Conservation (phyloP, 2,888 invertebrate species). For the Sclerodermus sp. region DNA sequence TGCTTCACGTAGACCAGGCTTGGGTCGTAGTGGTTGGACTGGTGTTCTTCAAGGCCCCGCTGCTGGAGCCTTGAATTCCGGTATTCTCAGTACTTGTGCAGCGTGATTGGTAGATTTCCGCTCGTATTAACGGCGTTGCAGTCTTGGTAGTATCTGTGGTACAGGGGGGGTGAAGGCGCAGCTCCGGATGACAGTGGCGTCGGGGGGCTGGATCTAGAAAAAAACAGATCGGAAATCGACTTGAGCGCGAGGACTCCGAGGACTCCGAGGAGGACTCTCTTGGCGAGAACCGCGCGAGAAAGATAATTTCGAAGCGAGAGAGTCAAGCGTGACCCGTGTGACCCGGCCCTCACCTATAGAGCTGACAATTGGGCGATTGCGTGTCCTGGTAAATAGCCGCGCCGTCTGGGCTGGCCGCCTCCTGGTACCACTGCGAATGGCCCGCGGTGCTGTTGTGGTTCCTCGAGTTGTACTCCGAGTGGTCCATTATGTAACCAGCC, state of each 20-base stretch:
- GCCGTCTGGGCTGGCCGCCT: slow-evolving; percentile 51
- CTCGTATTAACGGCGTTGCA: slow-evolving; percentile 54
- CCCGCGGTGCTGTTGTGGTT: slow-evolving; percentile 40
- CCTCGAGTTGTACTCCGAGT: slow-evolving; percentile 50
- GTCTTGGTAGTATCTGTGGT: slow-evolving; percentile 55
- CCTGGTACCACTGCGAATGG: slow-evolving; percentile 55
- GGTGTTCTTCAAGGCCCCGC: slow-evolving; percentile 45
- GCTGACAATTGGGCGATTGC: slow-evolving; percentile 53
- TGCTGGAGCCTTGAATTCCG: slow-evolving; percentile 53
- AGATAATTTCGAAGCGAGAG: no score
- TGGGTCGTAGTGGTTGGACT: slow-evolving; percentile 36
- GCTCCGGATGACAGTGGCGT: slow-evolving; percentile 51
- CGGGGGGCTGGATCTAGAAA: slow-evolving; percentile 52
- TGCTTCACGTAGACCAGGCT: slow-evolving; percentile 52
- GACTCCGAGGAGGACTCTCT: no score
- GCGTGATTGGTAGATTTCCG: slow-evolving; percentile 54
- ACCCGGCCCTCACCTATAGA: slow-evolving; percentile 55
- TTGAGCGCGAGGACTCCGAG: not conserved
- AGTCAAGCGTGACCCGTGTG: no score
- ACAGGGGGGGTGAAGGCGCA: slow-evolving; percentile 51
- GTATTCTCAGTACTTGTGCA: slow-evolving; percentile 57
- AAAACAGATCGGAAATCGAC: not conserved
- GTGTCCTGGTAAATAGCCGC: slow-evolving; percentile 54
- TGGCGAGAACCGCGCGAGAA: no score
- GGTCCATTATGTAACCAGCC: slow-evolving; percentile 53